Evolutionary conservation across 2,888 invertebrate species (phyloP).

Genomic region (Cheiracanthium punctorium): DNA sequence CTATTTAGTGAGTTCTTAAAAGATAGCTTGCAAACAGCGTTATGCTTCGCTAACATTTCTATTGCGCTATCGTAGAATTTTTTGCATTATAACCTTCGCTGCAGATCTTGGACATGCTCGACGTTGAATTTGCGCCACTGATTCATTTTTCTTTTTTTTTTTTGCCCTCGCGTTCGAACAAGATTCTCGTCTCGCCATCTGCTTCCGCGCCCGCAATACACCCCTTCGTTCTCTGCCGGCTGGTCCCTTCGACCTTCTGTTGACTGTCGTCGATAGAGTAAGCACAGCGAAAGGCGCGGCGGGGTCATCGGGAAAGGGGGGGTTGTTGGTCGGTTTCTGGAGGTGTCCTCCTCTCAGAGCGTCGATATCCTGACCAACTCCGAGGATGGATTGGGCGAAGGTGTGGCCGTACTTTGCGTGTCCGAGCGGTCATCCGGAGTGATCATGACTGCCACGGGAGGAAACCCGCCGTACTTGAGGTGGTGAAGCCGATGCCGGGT

Average conservation of each 20-base stretch:
- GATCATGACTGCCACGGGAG: conserved; percentile 25
- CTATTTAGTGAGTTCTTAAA: too few species aligned
- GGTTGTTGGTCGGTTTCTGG: not conserved
- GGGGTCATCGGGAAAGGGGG: conserved; percentile 13
- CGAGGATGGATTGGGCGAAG: conserved; percentile 43
- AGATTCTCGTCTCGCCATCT: not conserved
- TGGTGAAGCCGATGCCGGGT: conserved; percentile 13
- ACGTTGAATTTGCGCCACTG: too few species aligned
- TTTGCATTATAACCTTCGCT: too few species aligned
- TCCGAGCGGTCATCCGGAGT: conserved; percentile 27
- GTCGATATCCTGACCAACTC: conserved; percentile 73
- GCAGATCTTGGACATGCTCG: too few species aligned
- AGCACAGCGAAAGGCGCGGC: conserved; percentile 32
- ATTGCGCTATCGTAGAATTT: too few species aligned
- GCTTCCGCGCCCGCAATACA: not conserved
- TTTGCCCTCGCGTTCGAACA: not conserved
- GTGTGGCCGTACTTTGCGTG: conserved; percentile 48
- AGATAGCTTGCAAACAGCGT: too few species aligned
- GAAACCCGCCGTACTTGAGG: conserved; percentile 40
- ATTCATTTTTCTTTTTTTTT: too few species aligned
- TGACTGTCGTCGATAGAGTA: conserved; percentile 1
- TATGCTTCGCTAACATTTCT: too few species aligned
- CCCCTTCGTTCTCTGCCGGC: conserved; percentile 11
- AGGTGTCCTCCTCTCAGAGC: conserved; percentile 34
- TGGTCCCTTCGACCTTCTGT: not conserved